Evolutionary conservation across 2,113 vertebrate genomes (phyloP).

Genomic region (Catharus minimus): DNA sequence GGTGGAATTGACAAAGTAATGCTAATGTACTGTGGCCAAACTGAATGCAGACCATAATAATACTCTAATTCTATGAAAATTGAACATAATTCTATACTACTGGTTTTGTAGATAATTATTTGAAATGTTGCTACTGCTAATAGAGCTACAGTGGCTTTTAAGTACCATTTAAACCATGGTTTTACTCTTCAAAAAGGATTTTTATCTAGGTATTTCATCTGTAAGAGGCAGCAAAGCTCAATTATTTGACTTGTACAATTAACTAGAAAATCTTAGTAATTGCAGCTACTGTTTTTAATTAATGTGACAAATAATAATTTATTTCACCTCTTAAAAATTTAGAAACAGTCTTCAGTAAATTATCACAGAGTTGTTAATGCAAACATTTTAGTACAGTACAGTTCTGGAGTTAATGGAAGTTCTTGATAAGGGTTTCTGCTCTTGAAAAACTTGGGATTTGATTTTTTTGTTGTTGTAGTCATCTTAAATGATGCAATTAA

Average conservation of each 20-base stretch:
- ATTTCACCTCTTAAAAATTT: background rate
- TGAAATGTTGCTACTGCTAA: background rate
- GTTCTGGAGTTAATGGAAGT: background rate
- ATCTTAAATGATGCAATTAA: background rate
- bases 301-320: background rate
- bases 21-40: background rate
- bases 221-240: background rate
- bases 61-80: background rate
- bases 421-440: background rate
- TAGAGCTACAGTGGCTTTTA: background rate
- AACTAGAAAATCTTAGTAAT: background rate
- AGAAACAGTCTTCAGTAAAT: background rate
- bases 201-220: background rate
- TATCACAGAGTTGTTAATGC: background rate
- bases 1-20: background rate
- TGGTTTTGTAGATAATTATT: background rate
- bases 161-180: background rate
- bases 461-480: background rate
- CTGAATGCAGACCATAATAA: background rate
- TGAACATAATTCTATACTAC: background rate
- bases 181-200: background rate
- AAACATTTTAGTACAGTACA: background rate
- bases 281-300: background rate
- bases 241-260: background rate
- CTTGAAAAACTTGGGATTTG: background rate